Evolutionary conservation across 2,888 invertebrate species (phyloP).

Genomic region (Empis livida): DNA sequence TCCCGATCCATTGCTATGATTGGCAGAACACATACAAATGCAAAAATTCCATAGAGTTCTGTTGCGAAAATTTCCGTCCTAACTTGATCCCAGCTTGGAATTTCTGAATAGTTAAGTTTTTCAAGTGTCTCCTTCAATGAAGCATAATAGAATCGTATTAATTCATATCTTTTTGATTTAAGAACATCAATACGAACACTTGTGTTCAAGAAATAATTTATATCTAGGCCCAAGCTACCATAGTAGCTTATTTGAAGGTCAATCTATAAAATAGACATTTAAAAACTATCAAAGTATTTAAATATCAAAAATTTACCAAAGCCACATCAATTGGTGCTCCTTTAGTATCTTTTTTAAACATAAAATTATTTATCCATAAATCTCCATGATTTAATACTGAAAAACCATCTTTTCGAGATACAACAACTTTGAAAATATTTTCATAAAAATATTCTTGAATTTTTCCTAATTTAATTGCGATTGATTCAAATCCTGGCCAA

Average conservation of each 20-base stretch:
- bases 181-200: conserved; percentile 11
- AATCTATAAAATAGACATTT: conserved; percentile 8
- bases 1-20: conserved; percentile 12
- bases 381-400: conserved; percentile 42
- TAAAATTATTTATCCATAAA: conserved; percentile 41
- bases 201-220: conserved; percentile 15
- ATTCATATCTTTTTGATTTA: conserved; percentile 9
- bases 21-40: conserved; percentile 14
- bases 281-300: background rate
- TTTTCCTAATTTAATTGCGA: conserved; percentile 9
- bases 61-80: conserved; percentile 11
- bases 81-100: conserved; percentile 12
- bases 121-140: conserved; percentile 10
- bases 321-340: conserved; percentile 28
- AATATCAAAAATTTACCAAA: conserved; percentile 28
- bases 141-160: conserved; percentile 10
- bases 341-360: conserved; percentile 33
- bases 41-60: conserved; percentile 14
- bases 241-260: conserved; percentile 14
- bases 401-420: conserved; percentile 1
- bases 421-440: background rate
- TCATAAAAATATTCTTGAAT: conserved; percentile 8
- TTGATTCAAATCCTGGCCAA: conserved; percentile 12
- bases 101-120: conserved; percentile 8
- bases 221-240: conserved; percentile 13